Evolutionary conservation across 1,140 invertebrate genomes (phyloP).

Genomic region (Tribolium castaneum): DNA sequence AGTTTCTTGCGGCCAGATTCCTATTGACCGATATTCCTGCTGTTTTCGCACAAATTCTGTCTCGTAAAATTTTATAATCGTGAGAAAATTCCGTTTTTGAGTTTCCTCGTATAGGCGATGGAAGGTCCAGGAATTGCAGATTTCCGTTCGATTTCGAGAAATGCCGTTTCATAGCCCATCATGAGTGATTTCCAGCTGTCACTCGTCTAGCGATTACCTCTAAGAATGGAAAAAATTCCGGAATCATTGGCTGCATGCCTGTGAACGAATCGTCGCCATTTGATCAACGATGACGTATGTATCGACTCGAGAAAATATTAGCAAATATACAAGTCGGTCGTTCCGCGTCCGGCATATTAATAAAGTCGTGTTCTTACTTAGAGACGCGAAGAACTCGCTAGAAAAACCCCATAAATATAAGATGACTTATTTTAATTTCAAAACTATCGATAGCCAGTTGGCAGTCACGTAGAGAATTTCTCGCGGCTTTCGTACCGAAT

Average conservation of each 20-base stretch:
- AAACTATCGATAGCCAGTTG: constrained; percentile 32
- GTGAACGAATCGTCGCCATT: constrained; percentile 7
- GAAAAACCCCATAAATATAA: constrained; percentile 47
- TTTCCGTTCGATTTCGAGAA: neutral
- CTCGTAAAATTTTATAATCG: too few species aligned
- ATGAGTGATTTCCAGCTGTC: neutral
- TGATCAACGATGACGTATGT: constrained; percentile 27
- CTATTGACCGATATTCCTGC: too few species aligned
- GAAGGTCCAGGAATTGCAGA: neutral
- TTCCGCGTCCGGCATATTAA: constrained; percentile 25
- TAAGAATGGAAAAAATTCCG: constrained; percentile 3
- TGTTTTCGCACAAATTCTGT: too few species aligned
- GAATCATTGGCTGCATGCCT: neutral
- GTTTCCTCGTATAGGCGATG: neutral
- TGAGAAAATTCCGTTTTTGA: too few species aligned
- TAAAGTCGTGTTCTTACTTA: constrained; percentile 36
- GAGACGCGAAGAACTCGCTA: neutral
- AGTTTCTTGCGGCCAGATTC: too few species aligned
- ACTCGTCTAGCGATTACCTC: neutral
- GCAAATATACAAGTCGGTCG: constrained; percentile 21
- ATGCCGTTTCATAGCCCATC: neutral
- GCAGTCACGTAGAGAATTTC: constrained; percentile 5
- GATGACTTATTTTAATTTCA: constrained; percentile 48
- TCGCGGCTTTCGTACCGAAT: neutral
- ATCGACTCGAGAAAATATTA: constrained; percentile 17